phyloP scores from a whole-genome alignment of 2,888 invertebrate genomes.

The Nesidiocoris tenuis region DNA sequence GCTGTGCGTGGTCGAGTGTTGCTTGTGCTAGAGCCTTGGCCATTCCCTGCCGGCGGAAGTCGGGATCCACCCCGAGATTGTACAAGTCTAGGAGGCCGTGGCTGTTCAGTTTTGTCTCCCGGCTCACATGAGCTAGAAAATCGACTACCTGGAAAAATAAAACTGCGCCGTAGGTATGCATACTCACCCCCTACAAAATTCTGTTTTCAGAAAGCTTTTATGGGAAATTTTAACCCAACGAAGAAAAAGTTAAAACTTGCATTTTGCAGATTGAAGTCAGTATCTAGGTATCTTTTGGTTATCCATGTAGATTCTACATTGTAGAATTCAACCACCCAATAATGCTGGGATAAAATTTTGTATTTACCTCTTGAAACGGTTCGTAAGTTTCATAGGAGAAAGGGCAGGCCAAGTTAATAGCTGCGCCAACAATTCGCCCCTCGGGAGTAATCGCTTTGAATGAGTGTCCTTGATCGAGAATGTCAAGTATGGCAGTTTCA shows the following conservation, averaged over 20 bases:
- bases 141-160: constrained; percentile 17
- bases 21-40: constrained; percentile 32
- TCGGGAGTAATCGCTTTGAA: constrained; percentile 32
- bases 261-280: background rate
- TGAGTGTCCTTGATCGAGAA: constrained; percentile 30
- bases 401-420: constrained; percentile 23
- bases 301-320: too few relatives aligned
- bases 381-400: background rate
- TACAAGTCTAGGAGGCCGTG: constrained; percentile 27
- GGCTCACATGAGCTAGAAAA: constrained; percentile 19
- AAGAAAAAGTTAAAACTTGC: background rate
- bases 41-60: constrained; percentile 35
- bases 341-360: too few relatives aligned
- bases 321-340: too few relatives aligned
- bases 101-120: background rate
- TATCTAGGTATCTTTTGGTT: background rate
- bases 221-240: too few relatives aligned
- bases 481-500: constrained; percentile 10
- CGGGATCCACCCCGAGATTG: constrained; percentile 27
- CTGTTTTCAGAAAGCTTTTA: too few relatives aligned
- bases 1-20: constrained; percentile 8
- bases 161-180: too few relatives aligned
- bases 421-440: constrained; percentile 38
- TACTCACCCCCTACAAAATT: too few relatives aligned
- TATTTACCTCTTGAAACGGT: background rate